Evolutionary conservation across 1,140 invertebrate species (phyloP).

Genomic region (Chelonus insularis): DNA sequence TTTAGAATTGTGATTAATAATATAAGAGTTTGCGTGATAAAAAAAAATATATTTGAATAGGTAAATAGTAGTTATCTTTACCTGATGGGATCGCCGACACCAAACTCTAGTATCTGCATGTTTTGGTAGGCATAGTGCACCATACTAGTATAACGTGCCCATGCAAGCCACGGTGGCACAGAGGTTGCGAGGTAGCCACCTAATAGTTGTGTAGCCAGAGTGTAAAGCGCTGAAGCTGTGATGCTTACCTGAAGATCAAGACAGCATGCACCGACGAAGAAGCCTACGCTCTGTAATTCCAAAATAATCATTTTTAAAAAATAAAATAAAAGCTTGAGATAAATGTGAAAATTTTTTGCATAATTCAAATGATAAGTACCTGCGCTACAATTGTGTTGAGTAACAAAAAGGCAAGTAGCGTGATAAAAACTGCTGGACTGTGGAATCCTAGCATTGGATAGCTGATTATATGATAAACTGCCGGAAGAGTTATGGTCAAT

Average conservation of each 20-base stretch:
- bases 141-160: slow-evolving; percentile 79
- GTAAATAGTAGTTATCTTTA: too few species aligned
- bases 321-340: too few species aligned
- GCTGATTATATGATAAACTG: slow-evolving; percentile 78
- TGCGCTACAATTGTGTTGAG: slow-evolving; percentile 79
- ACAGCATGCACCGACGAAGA: slow-evolving; percentile 81
- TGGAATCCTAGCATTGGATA: slow-evolving; percentile 76
- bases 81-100: slow-evolving; percentile 70
- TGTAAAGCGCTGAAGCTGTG: slow-evolving; percentile 79
- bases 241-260: slow-evolving; percentile 81
- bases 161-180: slow-evolving; percentile 77
- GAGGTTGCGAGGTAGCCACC: slow-evolving; percentile 81
- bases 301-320: neutral
- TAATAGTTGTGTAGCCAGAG: slow-evolving; percentile 78
- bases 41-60: too few species aligned
- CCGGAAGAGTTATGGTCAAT: slow-evolving; percentile 75
- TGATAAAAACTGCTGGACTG: slow-evolving; percentile 69
- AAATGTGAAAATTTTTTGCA: neutral
- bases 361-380: slow-evolving; percentile 49
- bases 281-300: slow-evolving; percentile 72
- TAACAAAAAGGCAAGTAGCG: slow-evolving; percentile 73
- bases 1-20: too few species aligned
- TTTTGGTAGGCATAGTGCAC: slow-evolving; percentile 86
- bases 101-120: slow-evolving; percentile 84
- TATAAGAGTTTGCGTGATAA: too few species aligned